Conservation (phyloP, 1,140 invertebrate species). For the Dendrolimus kikuchii region DNA sequence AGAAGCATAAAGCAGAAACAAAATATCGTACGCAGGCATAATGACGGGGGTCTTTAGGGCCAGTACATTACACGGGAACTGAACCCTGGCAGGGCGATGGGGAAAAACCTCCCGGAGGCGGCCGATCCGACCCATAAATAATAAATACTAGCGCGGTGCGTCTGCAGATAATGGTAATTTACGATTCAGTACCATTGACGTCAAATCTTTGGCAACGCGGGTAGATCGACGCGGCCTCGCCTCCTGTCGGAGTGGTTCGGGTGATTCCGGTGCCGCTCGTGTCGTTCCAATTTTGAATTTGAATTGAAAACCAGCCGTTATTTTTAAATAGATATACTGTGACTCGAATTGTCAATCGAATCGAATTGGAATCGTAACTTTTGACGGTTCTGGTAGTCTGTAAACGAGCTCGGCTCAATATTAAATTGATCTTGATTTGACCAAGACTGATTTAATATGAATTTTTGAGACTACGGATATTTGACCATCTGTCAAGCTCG, state of each 20-base stretch:
- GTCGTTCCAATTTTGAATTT: constrained; percentile 3
- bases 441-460: no score
- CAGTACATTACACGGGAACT: constrained; percentile 17
- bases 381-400: no score
- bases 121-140: constrained; percentile 70
- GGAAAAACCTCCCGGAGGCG: constrained; percentile 49
- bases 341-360: no score
- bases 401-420: no score
- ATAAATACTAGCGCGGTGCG: constrained; percentile 67
- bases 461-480: no score
- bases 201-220: constrained; percentile 56
- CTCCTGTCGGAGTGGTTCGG: constrained; percentile 11
- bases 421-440: no score
- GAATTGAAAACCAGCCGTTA: background rate
- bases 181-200: constrained; percentile 59
- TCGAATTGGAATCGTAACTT: no score
- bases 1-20: no score
- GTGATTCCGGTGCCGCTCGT: background rate
- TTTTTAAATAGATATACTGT: no score
- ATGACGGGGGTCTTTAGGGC: constrained; percentile 14
- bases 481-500: no score
- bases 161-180: constrained; percentile 73
- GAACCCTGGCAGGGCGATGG: constrained; percentile 36
- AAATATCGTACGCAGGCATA: constrained; percentile 6
- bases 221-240: constrained; percentile 33